These are phyloP conservation scores for Pocillopora grandis DNA, from an alignment of 92 coral and sea anemone genomes.

Conservation along the genomic window DNA sequence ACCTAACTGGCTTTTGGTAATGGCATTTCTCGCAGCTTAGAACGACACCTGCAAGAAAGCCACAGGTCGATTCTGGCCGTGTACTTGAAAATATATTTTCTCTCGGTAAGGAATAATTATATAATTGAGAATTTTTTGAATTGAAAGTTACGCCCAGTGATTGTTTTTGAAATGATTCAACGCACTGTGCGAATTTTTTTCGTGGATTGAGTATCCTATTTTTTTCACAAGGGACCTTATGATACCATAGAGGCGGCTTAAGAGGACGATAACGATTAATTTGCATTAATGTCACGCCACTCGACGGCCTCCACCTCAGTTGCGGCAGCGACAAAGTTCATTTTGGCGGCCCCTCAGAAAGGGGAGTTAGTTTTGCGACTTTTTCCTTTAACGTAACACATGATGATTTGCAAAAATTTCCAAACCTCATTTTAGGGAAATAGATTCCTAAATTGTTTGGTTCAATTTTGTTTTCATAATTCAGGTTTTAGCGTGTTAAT, in stretches of 20 bases:
- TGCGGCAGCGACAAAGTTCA: conserved; percentile 31
- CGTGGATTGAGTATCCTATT: too few relatives aligned
- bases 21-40: too few relatives aligned
- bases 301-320: background rate
- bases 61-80: too few relatives aligned
- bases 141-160: too few relatives aligned
- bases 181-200: too few relatives aligned
- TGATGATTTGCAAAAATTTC: conserved; percentile 9
- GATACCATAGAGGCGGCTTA: background rate
- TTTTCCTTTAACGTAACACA: conserved; percentile 24
- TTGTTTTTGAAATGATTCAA: too few relatives aligned
- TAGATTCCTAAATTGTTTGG: background rate
- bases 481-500: conserved; percentile 22
- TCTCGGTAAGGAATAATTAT: too few relatives aligned
- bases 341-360: conserved; percentile 38
- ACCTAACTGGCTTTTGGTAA: too few relatives aligned
- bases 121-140: too few relatives aligned
- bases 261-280: conserved; percentile 16
- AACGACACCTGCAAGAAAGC: too few relatives aligned
- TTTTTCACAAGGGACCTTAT: too few relatives aligned
- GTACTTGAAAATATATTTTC: too few relatives aligned
- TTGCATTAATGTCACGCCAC: background rate
- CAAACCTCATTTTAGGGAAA: conserved; percentile 16
- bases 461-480: conserved; percentile 25
- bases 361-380: conserved; percentile 22